Evolutionary conservation across 30 jellyfish, hydroid and myxozoan species (phyloP).

Genomic region (Clytia hemisphaerica): DNA sequence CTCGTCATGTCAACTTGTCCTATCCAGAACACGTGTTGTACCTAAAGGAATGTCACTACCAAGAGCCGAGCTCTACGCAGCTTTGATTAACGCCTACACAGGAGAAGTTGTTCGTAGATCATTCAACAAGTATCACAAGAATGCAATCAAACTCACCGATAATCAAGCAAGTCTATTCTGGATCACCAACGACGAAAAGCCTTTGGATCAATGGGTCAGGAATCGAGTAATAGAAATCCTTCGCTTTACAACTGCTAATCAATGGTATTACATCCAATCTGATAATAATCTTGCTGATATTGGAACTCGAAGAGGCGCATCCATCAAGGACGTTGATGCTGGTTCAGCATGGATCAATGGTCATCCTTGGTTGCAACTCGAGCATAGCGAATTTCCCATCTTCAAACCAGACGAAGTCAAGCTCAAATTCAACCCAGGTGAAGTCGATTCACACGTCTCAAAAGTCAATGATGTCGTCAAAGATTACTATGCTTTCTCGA

Average conservation of each 20-base stretch:
- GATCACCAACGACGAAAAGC: conserved; percentile 9
- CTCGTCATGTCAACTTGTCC: no score
- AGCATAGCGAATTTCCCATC: not conserved
- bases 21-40: conserved; percentile 10
- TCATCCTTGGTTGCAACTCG: not conserved
- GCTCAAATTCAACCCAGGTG: not conserved
- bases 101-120: conserved; percentile 8
- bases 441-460: not conserved
- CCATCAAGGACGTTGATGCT: no score
- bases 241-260: no score
- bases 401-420: not conserved
- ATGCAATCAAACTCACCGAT: not conserved
- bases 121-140: not conserved
- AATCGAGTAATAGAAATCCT: conserved; percentile 12
- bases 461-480: not conserved
- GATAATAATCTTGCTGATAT: not conserved
- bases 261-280: conserved; percentile 12
- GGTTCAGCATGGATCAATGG: conserved; percentile 7
- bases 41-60: conserved; percentile 10
- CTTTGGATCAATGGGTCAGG: conserved; percentile 14
- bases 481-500: not conserved
- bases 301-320: conserved; percentile 15
- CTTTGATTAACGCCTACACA: not conserved
- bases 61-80: no score
- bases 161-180: not conserved